Evolutionary conservation across 2,888 invertebrate genomes (phyloP).

Genomic region (Argyra leucocephala): DNA sequence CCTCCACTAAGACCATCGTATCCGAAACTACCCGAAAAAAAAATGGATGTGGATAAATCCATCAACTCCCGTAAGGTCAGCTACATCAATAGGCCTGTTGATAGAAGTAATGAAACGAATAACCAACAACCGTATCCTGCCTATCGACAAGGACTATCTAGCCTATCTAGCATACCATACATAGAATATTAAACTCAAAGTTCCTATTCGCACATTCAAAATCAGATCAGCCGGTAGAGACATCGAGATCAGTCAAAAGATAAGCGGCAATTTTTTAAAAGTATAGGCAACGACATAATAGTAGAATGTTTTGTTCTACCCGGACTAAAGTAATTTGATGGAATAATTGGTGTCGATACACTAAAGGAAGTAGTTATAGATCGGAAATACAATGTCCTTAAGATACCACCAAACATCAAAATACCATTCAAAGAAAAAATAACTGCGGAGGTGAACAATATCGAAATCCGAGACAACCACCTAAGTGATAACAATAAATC

Average conservation of each 20-base stretch:
- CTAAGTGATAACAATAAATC: background rate
- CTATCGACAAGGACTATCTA: conserved; percentile 8
- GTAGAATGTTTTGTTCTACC: conserved; percentile 16
- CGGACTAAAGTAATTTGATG: conserved; percentile 12
- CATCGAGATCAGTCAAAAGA: conserved; percentile 12
- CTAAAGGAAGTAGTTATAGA: conserved; percentile 15
- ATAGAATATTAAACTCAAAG: background rate
- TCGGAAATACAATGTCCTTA: conserved; percentile 11
- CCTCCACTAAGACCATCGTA: conserved; percentile 5
- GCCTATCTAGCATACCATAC: conserved; percentile 13
- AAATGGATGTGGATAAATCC: conserved; percentile 12
- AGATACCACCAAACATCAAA: conserved; percentile 11
- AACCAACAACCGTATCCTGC: background rate
- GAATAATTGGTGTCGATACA: conserved; percentile 15
- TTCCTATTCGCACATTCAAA: too few species aligned
- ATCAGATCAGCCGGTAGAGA: background rate
- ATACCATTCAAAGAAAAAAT: conserved; percentile 16
- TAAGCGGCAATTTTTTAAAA: conserved; percentile 11
- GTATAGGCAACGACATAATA: conserved; percentile 6
- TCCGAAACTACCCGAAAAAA: background rate
- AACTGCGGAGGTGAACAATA: conserved; percentile 13
- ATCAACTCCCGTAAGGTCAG: conserved; percentile 5
- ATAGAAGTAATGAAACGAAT: background rate
- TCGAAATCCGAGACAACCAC: conserved; percentile 12
- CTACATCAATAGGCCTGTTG: conserved; percentile 8